Evolutionary conservation across 2,113 vertebrate species (phyloP).

Genomic region (Carlito syrichta): DNA sequence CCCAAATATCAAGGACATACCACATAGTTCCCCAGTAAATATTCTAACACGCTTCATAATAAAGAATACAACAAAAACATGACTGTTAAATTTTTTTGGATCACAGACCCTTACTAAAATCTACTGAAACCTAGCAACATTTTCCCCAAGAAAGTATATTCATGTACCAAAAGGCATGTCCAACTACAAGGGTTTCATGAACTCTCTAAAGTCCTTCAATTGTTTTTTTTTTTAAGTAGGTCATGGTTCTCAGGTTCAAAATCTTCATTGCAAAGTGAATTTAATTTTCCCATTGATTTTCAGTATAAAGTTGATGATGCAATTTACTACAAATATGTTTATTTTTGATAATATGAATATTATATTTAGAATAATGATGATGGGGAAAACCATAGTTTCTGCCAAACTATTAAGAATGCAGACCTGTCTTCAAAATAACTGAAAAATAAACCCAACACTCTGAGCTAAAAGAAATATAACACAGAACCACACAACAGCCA

Average conservation of each 20-base stretch:
- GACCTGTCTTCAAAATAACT: slow-evolving; percentile 6
- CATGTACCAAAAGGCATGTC: not conserved
- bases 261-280: not conserved
- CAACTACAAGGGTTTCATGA: not conserved
- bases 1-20: not conserved
- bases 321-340: not conserved
- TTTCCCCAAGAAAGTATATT: not conserved
- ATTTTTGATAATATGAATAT: slow-evolving; percentile 3
- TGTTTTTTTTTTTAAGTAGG: not conserved
- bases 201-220: not conserved
- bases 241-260: not conserved
- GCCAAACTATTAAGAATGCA: slow-evolving; percentile 12
- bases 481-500: not conserved
- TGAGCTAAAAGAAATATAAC: not conserved
- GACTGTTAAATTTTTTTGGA: not conserved
- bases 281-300: slow-evolving; percentile 1
- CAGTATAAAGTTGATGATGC: not conserved
- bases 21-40: not conserved
- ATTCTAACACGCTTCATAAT: not conserved
- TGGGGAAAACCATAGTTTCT: not conserved
- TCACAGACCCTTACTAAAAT: no score
- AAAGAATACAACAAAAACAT: not conserved
- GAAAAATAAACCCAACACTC: not conserved
- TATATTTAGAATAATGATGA: slow-evolving; percentile 26
- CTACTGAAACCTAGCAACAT: not conserved